A percentile compares a stretch with the other conserved stretches of the same genome.
Evolutionary conservation across 2,888 invertebrate species (phyloP).

Genomic region (Clanis bilineata): DNA sequence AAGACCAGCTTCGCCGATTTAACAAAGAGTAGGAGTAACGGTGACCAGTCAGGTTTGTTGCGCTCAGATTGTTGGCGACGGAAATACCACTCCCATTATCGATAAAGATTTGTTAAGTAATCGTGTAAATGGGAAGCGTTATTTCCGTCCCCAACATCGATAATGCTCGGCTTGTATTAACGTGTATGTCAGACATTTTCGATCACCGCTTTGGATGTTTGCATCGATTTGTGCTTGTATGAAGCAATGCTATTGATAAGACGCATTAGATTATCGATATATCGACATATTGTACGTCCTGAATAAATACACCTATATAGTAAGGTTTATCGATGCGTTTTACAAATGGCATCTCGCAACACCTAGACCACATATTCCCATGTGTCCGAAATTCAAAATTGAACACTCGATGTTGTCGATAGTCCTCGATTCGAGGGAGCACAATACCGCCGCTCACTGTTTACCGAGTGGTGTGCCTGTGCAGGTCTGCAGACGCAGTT

Average conservation of each 20-base stretch:
- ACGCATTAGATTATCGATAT: background rate
- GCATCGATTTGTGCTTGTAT: conserved; percentile 28
- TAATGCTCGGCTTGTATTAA: conserved; percentile 7
- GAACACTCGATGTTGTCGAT: conserved; percentile 9
- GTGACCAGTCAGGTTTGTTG: conserved; percentile 72
- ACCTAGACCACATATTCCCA: conserved; percentile 72
- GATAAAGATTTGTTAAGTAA: background rate
- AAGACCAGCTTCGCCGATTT: conserved; percentile 89
- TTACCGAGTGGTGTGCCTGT: conserved; percentile 2
- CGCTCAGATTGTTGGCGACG: conserved; percentile 24
- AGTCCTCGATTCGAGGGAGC: background rate
- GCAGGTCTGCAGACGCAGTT: conserved; percentile 74
- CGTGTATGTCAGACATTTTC: conserved; percentile 30
- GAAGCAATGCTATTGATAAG: background rate
- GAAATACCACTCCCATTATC: background rate
- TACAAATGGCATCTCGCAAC: conserved; percentile 19
- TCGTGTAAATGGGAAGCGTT: background rate
- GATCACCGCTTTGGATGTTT: conserved; percentile 45
- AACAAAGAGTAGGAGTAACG: conserved; percentile 79
- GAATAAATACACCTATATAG: background rate
- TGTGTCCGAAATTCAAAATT: conserved; percentile 41
- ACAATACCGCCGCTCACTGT: background rate
- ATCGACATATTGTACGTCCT: background rate
- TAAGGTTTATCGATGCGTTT: background rate
- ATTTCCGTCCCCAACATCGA: background rate